Evolutionary conservation across 2,113 vertebrate species (phyloP).

Genomic region (Silurus meridionalis): DNA sequence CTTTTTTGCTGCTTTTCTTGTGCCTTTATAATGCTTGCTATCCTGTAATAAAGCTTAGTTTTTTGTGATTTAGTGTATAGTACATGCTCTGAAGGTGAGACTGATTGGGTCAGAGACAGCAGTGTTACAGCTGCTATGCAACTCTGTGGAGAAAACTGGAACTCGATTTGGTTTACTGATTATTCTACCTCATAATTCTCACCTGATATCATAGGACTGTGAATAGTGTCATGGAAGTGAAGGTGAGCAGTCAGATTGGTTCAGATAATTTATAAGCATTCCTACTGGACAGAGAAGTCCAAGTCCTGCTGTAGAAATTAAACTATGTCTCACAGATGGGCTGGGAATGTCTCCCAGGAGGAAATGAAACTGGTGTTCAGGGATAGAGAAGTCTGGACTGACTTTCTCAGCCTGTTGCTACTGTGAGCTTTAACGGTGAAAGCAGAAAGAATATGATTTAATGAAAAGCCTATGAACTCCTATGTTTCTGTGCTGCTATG

Average conservation of each 20-base stretch:
- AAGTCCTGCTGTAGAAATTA: neutral
- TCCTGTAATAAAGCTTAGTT: conserved; percentile 9
- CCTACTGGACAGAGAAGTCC: neutral
- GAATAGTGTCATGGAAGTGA: neutral
- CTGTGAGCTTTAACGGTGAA: neutral
- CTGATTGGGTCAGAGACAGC: neutral
- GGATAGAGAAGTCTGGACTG: neutral
- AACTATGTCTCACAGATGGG: neutral
- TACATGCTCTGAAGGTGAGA: neutral
- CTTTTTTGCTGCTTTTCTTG: neutral
- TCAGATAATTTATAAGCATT: conserved; percentile 1
- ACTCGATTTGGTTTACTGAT: neutral
- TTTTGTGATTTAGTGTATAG: neutral
- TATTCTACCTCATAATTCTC: neutral
- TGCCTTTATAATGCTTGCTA: neutral
- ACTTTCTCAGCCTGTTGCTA: neutral
- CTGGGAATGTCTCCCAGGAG: neutral
- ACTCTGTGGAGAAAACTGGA: neutral
- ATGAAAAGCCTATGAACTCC: neutral
- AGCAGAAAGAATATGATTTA: neutral
- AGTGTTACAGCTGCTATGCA: neutral
- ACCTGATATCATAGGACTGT: neutral
- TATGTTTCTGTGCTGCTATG: neutral
- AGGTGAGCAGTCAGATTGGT: neutral
- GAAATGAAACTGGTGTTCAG: neutral